Percentiles rank a stretch among this genome's conserved stretches.
phyloP scores from a whole-genome alignment of 2,888 invertebrate species.

The Yponomeuta evonymella region DNA sequence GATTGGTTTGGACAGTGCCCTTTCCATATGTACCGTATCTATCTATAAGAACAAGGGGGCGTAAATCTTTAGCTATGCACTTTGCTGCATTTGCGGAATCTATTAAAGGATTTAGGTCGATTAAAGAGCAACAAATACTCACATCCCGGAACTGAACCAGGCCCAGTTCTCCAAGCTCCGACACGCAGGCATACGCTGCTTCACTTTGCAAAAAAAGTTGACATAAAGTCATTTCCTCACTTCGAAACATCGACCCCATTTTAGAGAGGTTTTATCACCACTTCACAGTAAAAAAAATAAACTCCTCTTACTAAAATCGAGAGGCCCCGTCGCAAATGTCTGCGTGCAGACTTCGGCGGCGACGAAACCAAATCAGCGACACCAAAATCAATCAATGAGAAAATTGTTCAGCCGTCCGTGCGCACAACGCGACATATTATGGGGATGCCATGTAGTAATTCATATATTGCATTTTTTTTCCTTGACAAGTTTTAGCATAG shows the following conservation, averaged over 20 bases:
- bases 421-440: conserved; percentile 39
- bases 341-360: conserved; percentile 63
- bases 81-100: conserved; percentile 11
- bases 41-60: neutral
- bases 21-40: neutral
- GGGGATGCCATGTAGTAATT: conserved; percentile 31
- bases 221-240: conserved; percentile 99
- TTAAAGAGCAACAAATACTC: conserved; percentile 54
- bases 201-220: conserved; percentile 99
- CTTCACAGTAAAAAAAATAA: conserved; percentile 40
- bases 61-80: neutral
- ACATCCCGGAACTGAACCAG: conserved; percentile 97
- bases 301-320: conserved; percentile 31
- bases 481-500: too few relatives aligned
- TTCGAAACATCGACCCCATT: conserved; percentile 95
- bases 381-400: conserved; percentile 45
- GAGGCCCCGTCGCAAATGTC: conserved; percentile 58
- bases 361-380: conserved; percentile 54
- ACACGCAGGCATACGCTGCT: conserved; percentile 98
- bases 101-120: neutral
- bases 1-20: neutral
- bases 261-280: conserved; percentile 44
- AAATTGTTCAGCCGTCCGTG: conserved; percentile 13
- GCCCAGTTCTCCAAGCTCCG: conserved; percentile 97
- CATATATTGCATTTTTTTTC: neutral